Base-by-base conservation (phyloP, 1,140 invertebrate genomes). In the Oncopodura yosiiana region DNA sequence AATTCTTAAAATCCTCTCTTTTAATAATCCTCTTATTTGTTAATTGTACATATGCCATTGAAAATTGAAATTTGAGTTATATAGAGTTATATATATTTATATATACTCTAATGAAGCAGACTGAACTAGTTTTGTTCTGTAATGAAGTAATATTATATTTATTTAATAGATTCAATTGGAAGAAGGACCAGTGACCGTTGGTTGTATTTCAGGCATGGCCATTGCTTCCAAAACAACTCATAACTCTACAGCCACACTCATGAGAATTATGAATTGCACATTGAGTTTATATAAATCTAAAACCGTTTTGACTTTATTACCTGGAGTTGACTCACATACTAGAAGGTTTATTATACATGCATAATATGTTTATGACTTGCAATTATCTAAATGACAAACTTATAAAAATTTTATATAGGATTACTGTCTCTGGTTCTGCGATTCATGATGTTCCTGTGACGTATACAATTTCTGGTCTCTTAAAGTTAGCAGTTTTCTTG, bases 401-500 rank as follows among this genome's bases (percentile, higher is more conserved):
- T n/a, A n/a, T n/a, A n/a, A n/a, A n/a, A n/a, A n/a, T n/a, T n/a
- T n/a, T n/a, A n/a, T n/a, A n/a, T n/a, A n/a, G n/a, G 41, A 75
- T 76, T 39, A 78, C 73, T 3, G 78, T 83, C 1, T 73, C 70
- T 49, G 81, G 81, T 32, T 56, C 66, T 39, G 73, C 75, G 38
- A 76, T 81, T 48, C 72, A 74, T 36, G 81, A 83, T 68, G 73
- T 82, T 58, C 81, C 80, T 11, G 80, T 79, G 29, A 75, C 77
- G 56, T 84, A 84, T 60, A 77, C 75, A 11, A 75, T 84, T 57
- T 77, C 76, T 60, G 82, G 82, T 9, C 71, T 86, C 34, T 75
- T 80, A 63, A n/a, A n/a, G n/a, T n/a, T n/a, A n/a, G n/a, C n/a
- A n/a, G n/a, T n/a, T n/a, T 72, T n/a, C n/a, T n/a, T n/a, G n/a